These are phyloP conservation scores for Rotaria socialis DNA, from an alignment of 2,888 invertebrate species.

Conservation along the genomic window DNA sequence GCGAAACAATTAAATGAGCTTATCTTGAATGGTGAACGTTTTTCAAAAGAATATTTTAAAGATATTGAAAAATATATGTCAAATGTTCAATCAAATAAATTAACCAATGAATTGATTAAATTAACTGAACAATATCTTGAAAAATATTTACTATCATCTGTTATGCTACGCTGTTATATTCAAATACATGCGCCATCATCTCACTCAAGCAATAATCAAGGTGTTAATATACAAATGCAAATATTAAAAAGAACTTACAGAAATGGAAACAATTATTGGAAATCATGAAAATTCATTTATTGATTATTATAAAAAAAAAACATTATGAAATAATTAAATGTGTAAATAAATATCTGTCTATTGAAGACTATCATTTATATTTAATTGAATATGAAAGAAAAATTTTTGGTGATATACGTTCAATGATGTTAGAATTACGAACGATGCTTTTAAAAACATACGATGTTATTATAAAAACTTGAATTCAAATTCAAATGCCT, in stretches of 20 bases:
- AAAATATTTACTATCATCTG: background rate
- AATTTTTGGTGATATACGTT: background rate
- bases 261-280: background rate
- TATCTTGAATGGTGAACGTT: background rate
- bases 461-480: background rate
- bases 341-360: background rate
- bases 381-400: constrained; percentile 8
- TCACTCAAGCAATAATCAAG: background rate
- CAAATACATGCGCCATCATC: background rate
- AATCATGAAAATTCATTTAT: background rate
- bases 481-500: background rate
- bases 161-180: background rate
- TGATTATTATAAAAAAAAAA: constrained; percentile 4
- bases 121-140: background rate
- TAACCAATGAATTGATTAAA: background rate
- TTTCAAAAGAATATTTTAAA: background rate
- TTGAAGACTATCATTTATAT: constrained; percentile 18
- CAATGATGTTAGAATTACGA: background rate
- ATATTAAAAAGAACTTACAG: background rate
- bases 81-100: background rate
- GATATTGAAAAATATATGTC: background rate
- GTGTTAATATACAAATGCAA: background rate
- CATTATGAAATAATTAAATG: background rate
- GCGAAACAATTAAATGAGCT: background rate
- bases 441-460: background rate